A percentile compares a stretch with the other conserved stretches of the same genome.
Evolutionary conservation across 2,888 invertebrate species (phyloP).

Genomic region (Hyposoter dolosus): DNA sequence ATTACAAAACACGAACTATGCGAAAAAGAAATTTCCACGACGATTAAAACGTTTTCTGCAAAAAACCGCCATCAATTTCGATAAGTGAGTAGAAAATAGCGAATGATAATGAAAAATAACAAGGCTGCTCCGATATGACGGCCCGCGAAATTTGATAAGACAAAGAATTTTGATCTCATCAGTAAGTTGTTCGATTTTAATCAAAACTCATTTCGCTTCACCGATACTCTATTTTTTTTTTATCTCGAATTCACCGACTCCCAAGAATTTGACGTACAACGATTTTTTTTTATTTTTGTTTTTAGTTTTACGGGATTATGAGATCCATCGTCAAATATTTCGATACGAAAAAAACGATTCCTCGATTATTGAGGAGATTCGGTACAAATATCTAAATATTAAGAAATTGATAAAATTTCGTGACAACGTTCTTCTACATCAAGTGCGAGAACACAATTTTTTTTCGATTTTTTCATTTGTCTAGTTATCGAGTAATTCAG

Average conservation of each 20-base stretch:
- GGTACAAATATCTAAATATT: no score
- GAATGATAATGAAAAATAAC: neutral
- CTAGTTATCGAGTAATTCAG: no score
- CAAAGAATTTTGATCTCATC: slow-evolving; percentile 14
- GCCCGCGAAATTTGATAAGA: slow-evolving; percentile 26
- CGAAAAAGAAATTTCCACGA: neutral
- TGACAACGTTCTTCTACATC: no score
- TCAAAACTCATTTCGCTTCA: slow-evolving; percentile 3
- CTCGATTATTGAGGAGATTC: neutral
- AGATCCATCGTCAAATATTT: neutral
- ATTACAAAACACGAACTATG: neutral
- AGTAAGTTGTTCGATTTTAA: slow-evolving; percentile 23
- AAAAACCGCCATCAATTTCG: slow-evolving; percentile 11
- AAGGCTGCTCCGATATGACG: neutral
- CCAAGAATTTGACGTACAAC: no score
- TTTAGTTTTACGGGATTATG: slow-evolving; percentile 45
- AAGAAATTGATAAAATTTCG: no score
- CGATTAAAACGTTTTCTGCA: neutral
- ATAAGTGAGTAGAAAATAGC: slow-evolving; percentile 29
- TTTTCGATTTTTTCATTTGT: no score
- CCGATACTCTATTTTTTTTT: neutral
- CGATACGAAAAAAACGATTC: neutral
- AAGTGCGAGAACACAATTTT: no score
- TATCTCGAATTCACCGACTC: neutral
- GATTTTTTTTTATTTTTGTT: slow-evolving; percentile 11